Evolutionary conservation across 1,140 invertebrate genomes (phyloP), one percentile per base, ranked within the genome.

Genomic region (Drosophila bocqueti): DNA sequence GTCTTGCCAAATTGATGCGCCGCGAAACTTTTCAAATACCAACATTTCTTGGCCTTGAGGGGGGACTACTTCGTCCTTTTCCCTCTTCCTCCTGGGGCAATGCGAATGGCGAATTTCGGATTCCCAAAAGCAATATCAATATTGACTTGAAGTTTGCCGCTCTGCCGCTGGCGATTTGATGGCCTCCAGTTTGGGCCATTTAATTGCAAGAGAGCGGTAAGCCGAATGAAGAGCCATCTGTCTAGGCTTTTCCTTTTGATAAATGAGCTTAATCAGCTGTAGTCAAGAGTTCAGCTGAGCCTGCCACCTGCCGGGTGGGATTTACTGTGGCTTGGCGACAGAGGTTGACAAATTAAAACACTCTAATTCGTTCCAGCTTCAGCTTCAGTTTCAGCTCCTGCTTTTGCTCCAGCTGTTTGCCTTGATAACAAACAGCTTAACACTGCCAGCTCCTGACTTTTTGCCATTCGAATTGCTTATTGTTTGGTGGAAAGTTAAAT

Each of bases 231-330:
- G 29, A 21, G 34, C 29, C 24, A 62, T 24, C 62, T 69, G 45
- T 31, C 16, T 21, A 8, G 52, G 29, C 21, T 73, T 50, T 42
- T 40, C 10, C 45, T 49, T 76, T 76, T 87, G 71, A 83, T 83
- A 74, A 86, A 86, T 71, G 61, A 69, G 60, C 80, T 83, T 83
- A 83, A 86, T 86, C 83, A 87, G 80, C 71, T 79, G 83, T 79
- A 69, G 76, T 63, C 67, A 80, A 54, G 72, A 64, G 38, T 29
- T 71, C 67, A 46, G 63, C 63, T 68, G 49, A 11, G 64, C 29
- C 18, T 31, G n/a, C 31, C 47, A 68, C 40, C 49, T 55, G 65
- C 31, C 69, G 54, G 57, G 50, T 61, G 60, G 47, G 58, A 49
- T 29, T 50, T 52, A 24, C 21, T 2, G 26, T 2, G 66, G 66